Percentiles rank a stretch among this genome's conserved stretches.
Conservation (phyloP, 2,113 vertebrate species). For the Arizona elegans region DNA sequence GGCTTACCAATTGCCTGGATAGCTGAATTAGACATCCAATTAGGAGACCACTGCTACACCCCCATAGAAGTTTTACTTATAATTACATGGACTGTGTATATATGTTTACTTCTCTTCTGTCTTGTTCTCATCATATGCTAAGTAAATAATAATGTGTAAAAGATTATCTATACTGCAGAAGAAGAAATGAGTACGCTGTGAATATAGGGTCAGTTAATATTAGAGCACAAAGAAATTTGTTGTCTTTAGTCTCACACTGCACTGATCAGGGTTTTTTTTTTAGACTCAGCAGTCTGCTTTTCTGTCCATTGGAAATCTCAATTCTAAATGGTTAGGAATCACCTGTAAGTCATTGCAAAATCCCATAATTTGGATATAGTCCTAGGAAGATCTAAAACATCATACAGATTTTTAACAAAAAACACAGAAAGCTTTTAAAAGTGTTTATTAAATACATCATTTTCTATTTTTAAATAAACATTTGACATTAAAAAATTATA, state of each 20-base stretch:
- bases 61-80: neutral
- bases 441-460: constrained; percentile 70
- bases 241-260: neutral
- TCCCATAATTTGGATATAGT: neutral
- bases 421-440: neutral
- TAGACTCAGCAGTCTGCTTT: neutral
- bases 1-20: neutral
- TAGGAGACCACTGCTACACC: neutral
- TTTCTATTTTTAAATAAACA: constrained; percentile 76
- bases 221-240: neutral
- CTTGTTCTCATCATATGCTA: too few relatives aligned
- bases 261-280: neutral
- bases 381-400: neutral
- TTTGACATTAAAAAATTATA: constrained; percentile 68
- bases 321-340: neutral
- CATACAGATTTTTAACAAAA: neutral
- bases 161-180: neutral
- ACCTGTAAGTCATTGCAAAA: neutral
- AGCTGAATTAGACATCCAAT: neutral
- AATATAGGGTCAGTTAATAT: neutral
- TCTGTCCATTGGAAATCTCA: neutral
- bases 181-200: neutral
- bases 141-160: neutral
- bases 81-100: neutral
- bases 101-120: too few relatives aligned